Conservation (phyloP, 92 coral and sea anemone species). For the Pocillopora meandrina region DNA sequence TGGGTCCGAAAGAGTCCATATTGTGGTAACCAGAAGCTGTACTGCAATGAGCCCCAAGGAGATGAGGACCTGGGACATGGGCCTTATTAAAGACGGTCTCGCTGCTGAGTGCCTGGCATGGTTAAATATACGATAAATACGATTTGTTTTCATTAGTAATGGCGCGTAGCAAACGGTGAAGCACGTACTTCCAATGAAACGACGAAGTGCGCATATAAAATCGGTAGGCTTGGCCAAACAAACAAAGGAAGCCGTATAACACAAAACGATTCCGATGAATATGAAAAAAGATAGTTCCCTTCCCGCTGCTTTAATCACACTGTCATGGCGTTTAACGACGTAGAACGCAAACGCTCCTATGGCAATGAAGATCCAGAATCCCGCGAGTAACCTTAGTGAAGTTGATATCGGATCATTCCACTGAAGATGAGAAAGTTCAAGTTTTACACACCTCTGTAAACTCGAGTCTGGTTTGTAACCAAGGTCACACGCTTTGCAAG, state of each 20-base stretch:
- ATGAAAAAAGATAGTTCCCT: conserved; percentile 78
- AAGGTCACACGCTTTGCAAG: conserved; percentile 67
- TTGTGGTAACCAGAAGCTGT: conserved; percentile 77
- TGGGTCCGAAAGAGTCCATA: conserved; percentile 83
- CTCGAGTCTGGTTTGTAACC: conserved; percentile 72
- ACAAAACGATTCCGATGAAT: conserved; percentile 67
- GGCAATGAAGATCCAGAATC: conserved; percentile 61
- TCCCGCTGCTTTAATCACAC: conserved; percentile 90
- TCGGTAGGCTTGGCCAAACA: conserved; percentile 68
- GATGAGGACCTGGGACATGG: conserved; percentile 81
- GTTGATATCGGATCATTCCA: conserved; percentile 50
- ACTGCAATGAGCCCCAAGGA: conserved; percentile 77
- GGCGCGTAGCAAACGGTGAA: conserved; percentile 90
- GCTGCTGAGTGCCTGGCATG: conserved; percentile 82
- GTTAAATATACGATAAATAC: conserved; percentile 92
- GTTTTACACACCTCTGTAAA: conserved; percentile 54
- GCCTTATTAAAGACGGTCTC: conserved; percentile 82
- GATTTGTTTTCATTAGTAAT: conserved; percentile 85
- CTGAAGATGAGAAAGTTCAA: conserved; percentile 59
- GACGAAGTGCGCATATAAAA: conserved; percentile 61
- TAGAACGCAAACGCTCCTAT: conserved; percentile 65
- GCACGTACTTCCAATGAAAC: conserved; percentile 68
- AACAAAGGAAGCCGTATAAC: conserved; percentile 70
- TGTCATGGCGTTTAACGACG: conserved; percentile 54
- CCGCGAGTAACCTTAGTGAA: conserved; percentile 42